A percentile compares a stretch with the other conserved stretches of the same genome.
Evolutionary conservation across 2,797 vertebrate species (phyloP).

Genomic region (Gadopsis bispinosus): DNA sequence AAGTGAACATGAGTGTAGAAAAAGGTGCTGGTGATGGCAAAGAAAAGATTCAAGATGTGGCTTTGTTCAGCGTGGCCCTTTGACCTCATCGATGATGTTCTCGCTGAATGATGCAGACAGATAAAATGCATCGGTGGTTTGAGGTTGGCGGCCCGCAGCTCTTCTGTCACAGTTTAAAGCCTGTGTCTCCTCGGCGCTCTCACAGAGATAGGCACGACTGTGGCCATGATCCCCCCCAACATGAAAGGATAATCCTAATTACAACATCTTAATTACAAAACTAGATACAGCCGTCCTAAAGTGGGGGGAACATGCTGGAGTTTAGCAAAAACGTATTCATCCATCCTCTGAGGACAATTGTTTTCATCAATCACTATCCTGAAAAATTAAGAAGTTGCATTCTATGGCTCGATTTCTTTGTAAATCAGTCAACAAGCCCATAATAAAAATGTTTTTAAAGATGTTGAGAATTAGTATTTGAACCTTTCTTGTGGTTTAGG

Average conservation of each 20-base stretch:
- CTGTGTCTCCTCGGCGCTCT: slow-evolving; percentile 36
- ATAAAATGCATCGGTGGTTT: slow-evolving; percentile 59
- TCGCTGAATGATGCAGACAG: slow-evolving; percentile 55
- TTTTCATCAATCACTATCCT: slow-evolving; percentile 18
- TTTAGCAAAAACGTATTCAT: slow-evolving; percentile 50
- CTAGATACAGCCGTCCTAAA: slow-evolving; percentile 40
- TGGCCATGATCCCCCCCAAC: slow-evolving; percentile 50
- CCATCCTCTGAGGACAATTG: slow-evolving; percentile 22
- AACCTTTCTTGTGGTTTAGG: slow-evolving; percentile 22
- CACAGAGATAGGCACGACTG: slow-evolving; percentile 53
- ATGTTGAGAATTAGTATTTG: slow-evolving; percentile 9
- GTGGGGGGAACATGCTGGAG: slow-evolving; percentile 27
- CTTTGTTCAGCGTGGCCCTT: slow-evolving; percentile 1
- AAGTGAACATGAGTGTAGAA: slow-evolving; percentile 7
- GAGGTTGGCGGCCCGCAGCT: slow-evolving; percentile 44
- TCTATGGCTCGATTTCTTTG: slow-evolving; percentile 8
- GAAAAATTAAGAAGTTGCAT: slow-evolving; percentile 8
- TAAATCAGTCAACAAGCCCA: slow-evolving; percentile 21
- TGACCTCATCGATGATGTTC: slow-evolving; percentile 50
- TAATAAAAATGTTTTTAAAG: slow-evolving; percentile 18
- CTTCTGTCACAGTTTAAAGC: slow-evolving; percentile 59
- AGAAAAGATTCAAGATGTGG: slow-evolving; percentile 29
- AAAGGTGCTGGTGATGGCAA: slow-evolving; percentile 14
- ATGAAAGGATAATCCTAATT: slow-evolving; percentile 78
- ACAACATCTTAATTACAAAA: slow-evolving; percentile 74